A percentile compares a stretch with the other conserved stretches of the same genome.
Conservation (phyloP, 1,140 invertebrate genomes). For the Ceratina japonica region DNA sequence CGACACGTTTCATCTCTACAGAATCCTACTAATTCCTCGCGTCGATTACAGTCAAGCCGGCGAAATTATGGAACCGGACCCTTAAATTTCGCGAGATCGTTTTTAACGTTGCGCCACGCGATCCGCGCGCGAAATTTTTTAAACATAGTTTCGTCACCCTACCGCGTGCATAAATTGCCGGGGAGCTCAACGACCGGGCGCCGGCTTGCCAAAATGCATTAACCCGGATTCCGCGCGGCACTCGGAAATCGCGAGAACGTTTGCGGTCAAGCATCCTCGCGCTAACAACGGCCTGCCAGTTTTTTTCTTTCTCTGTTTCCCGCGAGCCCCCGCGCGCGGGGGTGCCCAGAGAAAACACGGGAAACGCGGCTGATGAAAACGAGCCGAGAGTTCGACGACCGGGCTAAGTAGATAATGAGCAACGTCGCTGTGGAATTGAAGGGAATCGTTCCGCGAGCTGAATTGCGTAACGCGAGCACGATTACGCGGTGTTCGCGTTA, state of each 20-base stretch:
- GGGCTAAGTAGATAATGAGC: slow-evolving; percentile 55
- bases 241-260: slow-evolving; percentile 5
- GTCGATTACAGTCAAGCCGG: too few species aligned
- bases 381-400: slow-evolving; percentile 52
- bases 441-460: slow-evolving; percentile 54
- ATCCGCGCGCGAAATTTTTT: background rate
- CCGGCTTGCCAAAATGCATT: slow-evolving; percentile 63
- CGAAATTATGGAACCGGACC: too few species aligned
- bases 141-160: slow-evolving; percentile 1
- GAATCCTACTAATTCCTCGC: too few species aligned
- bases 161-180: slow-evolving; percentile 1
- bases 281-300: slow-evolving; percentile 21
- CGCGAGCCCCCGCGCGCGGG: too few species aligned
- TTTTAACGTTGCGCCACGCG: too few species aligned
- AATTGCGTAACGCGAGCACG: slow-evolving; percentile 46
- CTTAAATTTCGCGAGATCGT: too few species aligned
- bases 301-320: background rate
- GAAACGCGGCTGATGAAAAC: background rate
- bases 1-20: too few species aligned
- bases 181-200: slow-evolving; percentile 28
- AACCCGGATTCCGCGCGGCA: slow-evolving; percentile 57
- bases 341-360: background rate
- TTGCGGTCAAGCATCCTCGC: slow-evolving; percentile 44
- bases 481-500: slow-evolving; percentile 24
- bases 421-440: slow-evolving; percentile 52